Base-by-base conservation (phyloP, 2,113 vertebrate species). In the Aphyosemion australe region DNA sequence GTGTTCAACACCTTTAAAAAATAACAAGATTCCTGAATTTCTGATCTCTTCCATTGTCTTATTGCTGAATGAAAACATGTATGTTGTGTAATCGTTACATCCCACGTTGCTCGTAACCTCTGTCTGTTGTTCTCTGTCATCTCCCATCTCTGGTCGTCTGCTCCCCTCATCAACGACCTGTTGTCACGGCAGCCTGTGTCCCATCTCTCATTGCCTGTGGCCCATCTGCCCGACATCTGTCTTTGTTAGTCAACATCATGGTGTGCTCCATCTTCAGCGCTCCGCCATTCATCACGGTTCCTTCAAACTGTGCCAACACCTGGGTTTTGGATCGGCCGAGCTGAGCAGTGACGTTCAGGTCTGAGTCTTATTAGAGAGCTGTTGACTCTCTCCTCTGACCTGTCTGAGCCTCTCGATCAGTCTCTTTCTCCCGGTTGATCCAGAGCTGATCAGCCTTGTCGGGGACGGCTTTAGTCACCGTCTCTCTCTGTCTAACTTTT, bases 231-330 rank as follows among this genome's bases (percentile, higher is more conserved):
- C 46, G 75, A 80, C 86, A 91, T 90, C 87, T 88, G 87, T 88
- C 88, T 89, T 78, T 84, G 86, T 85, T 88, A 89, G 79, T 87
- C 88, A 86, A 82, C 86, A 84, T 86, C 86, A 86, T 46, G 74
- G 66, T 69, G 78, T 66, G 74, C 82, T 86, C 80, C 88, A 82
- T 85, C 88, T 83, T 75, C 86, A 73, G 50, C 75, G 6, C 50
- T 20, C 51, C 62, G 61, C 76, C 82, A 83, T 87, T 83, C 84
- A 80, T 88, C 87, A 84, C 70, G 78, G 74, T 73, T 63, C 74
- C 65, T 10, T 57, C 70, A 79, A 66, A 74, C 77, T 71, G 79
- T 78, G 79, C 74, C 82, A 66, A 65, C 76, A 78, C 70, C 79
- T 75, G 77, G 62, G 60, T 60, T 77, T 65, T 69, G 88, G 82